Base-by-base conservation (phyloP, 2,113 vertebrate genomes). In the Hypomesus transpacificus region DNA sequence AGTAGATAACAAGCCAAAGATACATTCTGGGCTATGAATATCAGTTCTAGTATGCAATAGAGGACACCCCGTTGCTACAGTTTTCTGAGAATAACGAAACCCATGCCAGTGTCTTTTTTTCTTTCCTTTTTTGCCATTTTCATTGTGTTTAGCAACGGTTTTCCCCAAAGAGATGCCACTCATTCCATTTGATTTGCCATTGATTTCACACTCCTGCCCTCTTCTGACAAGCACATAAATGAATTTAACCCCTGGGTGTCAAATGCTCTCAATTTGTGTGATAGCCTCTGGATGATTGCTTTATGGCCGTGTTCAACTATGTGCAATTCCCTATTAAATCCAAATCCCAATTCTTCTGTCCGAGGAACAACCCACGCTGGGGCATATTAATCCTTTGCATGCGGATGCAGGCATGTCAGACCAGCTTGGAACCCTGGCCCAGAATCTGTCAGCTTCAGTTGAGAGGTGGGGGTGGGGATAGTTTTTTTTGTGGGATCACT, bases 391-490 rank as follows among this genome's bases (percentile, higher is more conserved):
- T 62, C 69, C 61, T 11, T 61, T 75, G 71, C 83, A 80, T 71
- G 69, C 54, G 71, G 68, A 69, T 59, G 50, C 56, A 60, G 77
- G 72, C 64, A 64, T 68, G 77, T 75, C 39, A 52, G 21, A 64
- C 57, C 34, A 14, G 65, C 53, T 46, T 78, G 77, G 84, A 81
- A 67, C 64, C 24, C 61, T 18, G 14, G 75, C 84, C 79, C 75
- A 86, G 81, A 86, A 84, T 80, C 65, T 83, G 81, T 79, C 84
- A 83, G 13, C 67, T 31, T 52, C 46, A 61, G 61, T 64, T 20
- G 63, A 21, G 63, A 21, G 63, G 20, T 24, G 21, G 56, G 63
- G 66, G 46, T 75, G 71, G 69, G 60, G 62, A 67, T 46, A 52
- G 53, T 62, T 75, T 80, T 76, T 84, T 77, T 54, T 14, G n/a